Evolutionary conservation across 2,797 vertebrate genomes (phyloP).

Genomic region (Sciurus vulgaris): DNA sequence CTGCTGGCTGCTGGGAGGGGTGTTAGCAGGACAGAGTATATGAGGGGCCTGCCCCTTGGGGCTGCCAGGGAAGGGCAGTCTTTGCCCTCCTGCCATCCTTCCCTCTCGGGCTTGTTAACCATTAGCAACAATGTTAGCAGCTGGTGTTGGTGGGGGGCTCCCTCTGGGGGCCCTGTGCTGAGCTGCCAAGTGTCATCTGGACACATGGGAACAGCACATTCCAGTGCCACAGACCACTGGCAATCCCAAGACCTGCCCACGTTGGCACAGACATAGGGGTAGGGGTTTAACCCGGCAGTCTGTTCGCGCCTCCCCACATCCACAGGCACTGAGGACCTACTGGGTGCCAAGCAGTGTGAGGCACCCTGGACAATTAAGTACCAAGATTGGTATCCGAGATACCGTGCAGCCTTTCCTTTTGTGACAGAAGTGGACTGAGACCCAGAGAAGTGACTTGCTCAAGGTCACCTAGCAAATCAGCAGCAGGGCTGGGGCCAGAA

Average conservation of each 20-base stretch:
- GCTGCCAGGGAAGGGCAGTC: background rate
- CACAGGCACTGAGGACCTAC: background rate
- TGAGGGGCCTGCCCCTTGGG: background rate
- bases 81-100: background rate
- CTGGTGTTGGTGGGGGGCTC: accelerated
- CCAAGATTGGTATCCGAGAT: background rate
- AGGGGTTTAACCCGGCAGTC: background rate
- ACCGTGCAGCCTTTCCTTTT: background rate
- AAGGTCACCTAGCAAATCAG: background rate
- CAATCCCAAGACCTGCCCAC: background rate
- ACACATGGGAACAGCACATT: accelerated
- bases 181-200: accelerated
- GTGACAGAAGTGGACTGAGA: background rate
- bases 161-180: accelerated
- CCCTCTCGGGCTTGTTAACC: background rate
- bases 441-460: background rate
- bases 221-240: background rate
- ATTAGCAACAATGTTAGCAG: accelerated
- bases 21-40: too few species aligned
- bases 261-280: background rate
- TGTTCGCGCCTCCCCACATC: too few species aligned
- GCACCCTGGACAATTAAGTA: background rate
- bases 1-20: background rate
- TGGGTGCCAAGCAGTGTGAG: accelerated
- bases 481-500: background rate